Conservation (phyloP, 1,140 invertebrate genomes). For the Drosophila ficusphila region DNA sequence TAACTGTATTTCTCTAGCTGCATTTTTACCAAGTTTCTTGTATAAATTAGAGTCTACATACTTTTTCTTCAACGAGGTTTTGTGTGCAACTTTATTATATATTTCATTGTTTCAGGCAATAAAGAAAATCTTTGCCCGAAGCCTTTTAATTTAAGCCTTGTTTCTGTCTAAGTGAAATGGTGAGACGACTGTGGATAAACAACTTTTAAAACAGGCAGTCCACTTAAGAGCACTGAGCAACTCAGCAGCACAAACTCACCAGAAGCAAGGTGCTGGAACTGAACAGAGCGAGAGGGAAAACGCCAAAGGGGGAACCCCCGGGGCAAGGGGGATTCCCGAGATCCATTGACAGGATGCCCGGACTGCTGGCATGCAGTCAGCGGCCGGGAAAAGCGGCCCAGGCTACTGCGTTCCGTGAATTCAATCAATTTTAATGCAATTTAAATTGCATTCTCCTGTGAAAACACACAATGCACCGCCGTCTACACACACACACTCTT, state of each 20-base stretch:
- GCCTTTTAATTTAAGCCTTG: conserved; percentile 5
- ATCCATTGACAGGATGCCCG: conserved; percentile 40
- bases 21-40: too few relatives aligned
- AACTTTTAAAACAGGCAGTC: conserved; percentile 50
- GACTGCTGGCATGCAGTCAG: conserved; percentile 38
- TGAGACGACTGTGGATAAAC: conserved; percentile 35
- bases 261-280: background rate
- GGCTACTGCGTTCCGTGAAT: conserved; percentile 66
- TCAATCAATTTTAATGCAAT: conserved; percentile 83
- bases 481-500: conserved; percentile 48
- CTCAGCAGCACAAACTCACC: conserved; percentile 5
- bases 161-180: background rate
- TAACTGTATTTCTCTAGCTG: too few relatives aligned
- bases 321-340: conserved; percentile 1
- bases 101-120: too few relatives aligned
- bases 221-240: conserved; percentile 57
- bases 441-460: conserved; percentile 82
- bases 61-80: too few relatives aligned
- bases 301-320: background rate
- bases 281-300: background rate
- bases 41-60: too few relatives aligned
- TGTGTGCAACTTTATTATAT: too few relatives aligned
- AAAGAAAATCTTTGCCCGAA: background rate
- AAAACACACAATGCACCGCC: conserved; percentile 73
- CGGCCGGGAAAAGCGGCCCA: conserved; percentile 27